Evolutionary conservation across 2,797 vertebrate genomes (phyloP).

Genomic region (Eulemur coronatus): DNA sequence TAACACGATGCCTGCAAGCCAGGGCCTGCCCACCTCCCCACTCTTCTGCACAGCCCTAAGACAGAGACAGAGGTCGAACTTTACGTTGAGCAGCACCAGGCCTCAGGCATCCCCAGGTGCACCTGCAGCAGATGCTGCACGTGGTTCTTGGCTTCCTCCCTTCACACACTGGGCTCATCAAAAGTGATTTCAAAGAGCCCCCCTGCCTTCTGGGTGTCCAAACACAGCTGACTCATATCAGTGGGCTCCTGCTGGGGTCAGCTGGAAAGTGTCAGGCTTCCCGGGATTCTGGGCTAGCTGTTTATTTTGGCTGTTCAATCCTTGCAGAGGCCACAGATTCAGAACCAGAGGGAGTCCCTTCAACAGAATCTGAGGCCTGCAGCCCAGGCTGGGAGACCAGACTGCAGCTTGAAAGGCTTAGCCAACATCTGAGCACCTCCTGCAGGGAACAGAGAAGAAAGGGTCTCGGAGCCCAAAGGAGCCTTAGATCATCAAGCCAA

Average conservation of each 20-base stretch:
- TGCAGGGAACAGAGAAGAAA: neutral
- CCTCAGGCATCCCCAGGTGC: neutral
- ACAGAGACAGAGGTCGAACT: neutral
- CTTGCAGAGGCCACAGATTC: neutral
- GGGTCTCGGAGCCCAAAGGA: neutral
- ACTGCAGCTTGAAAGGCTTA: neutral
- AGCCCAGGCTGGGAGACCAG: conserved; percentile 32
- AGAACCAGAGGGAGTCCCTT: neutral
- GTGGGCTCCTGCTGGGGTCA: conserved; percentile 4
- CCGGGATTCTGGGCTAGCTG: neutral
- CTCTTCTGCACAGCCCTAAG: neutral
- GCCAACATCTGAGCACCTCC: neutral
- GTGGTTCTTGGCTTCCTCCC: neutral
- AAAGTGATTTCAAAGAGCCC: neutral
- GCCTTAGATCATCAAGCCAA: neutral
- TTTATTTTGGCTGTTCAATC: conserved; percentile 56
- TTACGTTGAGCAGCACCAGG: neutral
- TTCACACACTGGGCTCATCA: neutral
- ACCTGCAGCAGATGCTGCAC: neutral
- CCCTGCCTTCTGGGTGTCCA: neutral
- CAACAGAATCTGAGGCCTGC: neutral
- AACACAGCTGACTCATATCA: conserved; percentile 19
- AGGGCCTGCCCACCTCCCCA: neutral
- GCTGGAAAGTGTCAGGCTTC: neutral
- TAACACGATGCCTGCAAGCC: neutral